Base-by-base conservation (phyloP, 2,113 vertebrate species). In the Climacteris rufus region DNA sequence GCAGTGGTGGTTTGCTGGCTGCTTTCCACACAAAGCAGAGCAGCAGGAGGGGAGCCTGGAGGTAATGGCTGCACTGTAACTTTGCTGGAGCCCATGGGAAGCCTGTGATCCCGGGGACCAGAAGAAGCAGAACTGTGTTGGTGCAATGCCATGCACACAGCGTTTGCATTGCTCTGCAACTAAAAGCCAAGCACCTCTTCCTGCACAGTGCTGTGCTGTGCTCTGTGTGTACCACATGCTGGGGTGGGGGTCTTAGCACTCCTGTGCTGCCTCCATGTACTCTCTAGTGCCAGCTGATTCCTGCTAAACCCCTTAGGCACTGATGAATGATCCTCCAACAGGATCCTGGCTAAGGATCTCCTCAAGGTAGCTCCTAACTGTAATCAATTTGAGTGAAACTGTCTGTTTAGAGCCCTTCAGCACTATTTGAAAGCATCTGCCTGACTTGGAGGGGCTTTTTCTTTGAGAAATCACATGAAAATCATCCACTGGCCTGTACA, bases 101-200 rank as follows among this genome's bases (percentile, higher is more conserved):
- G 22, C 16, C 42, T 28, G 30, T 39, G 61, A 59, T 47, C 44
- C 24, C 1, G 0, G 2, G 45, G n/a, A 65, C 7, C 35, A 76
- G 65, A 39, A 60, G 27, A 12, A 88, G 45, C 40, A 79, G 75
- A 76, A 31, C n/a, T 63, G n/a, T 68, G 40, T 19, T 7, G 6
- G 16, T 60, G 52, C 0, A 0, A 7, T 60, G 53, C 39, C 63
- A 2, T 2, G 30, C 4, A 8, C 52, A 9, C 0, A 0, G 24
- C 25, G 37, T 60, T 86, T 52, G 53, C 24, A 9, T 47, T 60
- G 52, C 57, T 81, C 54, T 77, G 37, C 87, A 77, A 23, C 49
- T 72, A 2, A 40, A 1, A 75, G 61, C 70, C 74, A 59, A 44
- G 79, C 18, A 45, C 24, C 27, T 52, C 30, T 39, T 37, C 25